Conservation (phyloP, 2,888 invertebrate species). For the Hypomecis punctinalis region DNA sequence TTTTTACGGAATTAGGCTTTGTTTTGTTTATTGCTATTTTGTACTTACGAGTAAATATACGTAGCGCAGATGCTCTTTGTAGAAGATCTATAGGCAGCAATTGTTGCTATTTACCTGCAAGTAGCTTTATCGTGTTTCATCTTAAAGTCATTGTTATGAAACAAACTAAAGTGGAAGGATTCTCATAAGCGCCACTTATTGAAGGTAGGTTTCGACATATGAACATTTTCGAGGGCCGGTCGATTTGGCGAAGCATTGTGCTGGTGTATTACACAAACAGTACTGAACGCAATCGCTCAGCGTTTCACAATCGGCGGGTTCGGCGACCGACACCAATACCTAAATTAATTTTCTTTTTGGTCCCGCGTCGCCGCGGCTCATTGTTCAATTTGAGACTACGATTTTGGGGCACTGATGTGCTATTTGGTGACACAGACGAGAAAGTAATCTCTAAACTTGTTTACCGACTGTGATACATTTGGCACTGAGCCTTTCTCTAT, state of each 20-base stretch:
- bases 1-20: no score
- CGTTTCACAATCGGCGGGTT: constrained; percentile 81
- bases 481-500: constrained; percentile 19
- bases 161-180: constrained; percentile 45
- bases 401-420: constrained; percentile 66
- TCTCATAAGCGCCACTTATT: constrained; percentile 47
- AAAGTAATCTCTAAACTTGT: constrained; percentile 56
- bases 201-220: constrained; percentile 68
- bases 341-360: constrained; percentile 84
- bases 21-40: no score
- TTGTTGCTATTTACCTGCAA: not conserved
- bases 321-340: constrained; percentile 83
- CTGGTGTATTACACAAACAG: constrained; percentile 81
- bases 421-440: constrained; percentile 66
- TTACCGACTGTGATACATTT: constrained; percentile 36
- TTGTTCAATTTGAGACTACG: constrained; percentile 77
- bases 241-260: constrained; percentile 77
- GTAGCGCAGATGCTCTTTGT: not conserved
- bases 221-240: constrained; percentile 75
- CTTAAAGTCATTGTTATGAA: constrained; percentile 43
- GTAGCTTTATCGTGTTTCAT: constrained; percentile 29
- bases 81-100: not conserved
- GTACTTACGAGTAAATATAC: no score
- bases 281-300: constrained; percentile 77
- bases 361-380: constrained; percentile 70